Evolutionary conservation across 2,797 vertebrate genomes (phyloP), one percentile per base, ranked within the genome.

Genomic region (Notoglanidium macrostoma): DNA sequence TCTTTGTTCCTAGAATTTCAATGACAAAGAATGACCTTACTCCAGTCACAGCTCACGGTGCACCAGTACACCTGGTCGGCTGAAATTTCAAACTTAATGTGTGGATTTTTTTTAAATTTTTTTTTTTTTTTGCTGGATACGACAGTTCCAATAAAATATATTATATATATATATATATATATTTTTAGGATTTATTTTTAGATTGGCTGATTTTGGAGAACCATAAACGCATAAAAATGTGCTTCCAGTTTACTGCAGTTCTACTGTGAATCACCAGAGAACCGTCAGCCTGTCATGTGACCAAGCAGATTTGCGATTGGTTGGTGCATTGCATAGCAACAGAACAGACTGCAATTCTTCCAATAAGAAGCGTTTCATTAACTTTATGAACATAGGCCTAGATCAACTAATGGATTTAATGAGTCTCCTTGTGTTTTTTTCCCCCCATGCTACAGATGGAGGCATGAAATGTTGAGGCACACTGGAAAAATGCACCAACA

Each of bases 271-370:
- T 63, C 80, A 84, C 23, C 61, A 79, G 44, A 51, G 32, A 86
- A 84, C 26, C 17, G 54, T 82, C 23, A 10, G 44, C 23, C 44
- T 59, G 84, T 63, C 85, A 88, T 67, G 61, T 86, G 88, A 88
- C 73, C 51, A 29, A 54, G 72, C 63, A 23, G 73, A 72, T 78
- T 86, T 61, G 65, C n/a, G 23, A 86, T 77, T 72, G 82, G 59
- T 57, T 46, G 81, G 12, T 29, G 44, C 54, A 54, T 73, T 73
- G 72, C 85, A 80, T 89, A 80, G 85, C 88, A 89, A 89, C 88
- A 88, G 79, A 67, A 74, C 79, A 88, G 61, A 72, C 73, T 79
- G 51, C 44, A 21, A 61, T 88, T 65, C 72, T 79, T 79, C 63
- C 61, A 88, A 82, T 70, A 85, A 81, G 68, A 72, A 85, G 59